A percentile compares a stretch with the other conserved stretches of the same genome.
These are phyloP conservation scores for Bufo bufo DNA, from an alignment of 2,113 vertebrate genomes.

Conservation along the genomic window DNA sequence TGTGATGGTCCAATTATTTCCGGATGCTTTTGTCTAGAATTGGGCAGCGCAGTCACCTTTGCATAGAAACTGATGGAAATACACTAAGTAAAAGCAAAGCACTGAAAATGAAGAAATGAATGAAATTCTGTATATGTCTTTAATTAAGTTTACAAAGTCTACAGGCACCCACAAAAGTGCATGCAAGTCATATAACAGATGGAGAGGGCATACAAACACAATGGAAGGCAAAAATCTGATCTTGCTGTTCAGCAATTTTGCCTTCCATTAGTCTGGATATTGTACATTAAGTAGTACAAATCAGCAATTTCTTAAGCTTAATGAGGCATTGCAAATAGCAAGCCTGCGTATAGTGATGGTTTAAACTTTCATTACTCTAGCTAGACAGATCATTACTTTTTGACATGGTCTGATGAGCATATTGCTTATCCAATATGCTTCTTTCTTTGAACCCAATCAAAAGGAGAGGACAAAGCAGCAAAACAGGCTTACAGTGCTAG, in stretches of 20 bases:
- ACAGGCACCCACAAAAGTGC: constrained; percentile 18
- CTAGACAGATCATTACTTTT: constrained; percentile 56
- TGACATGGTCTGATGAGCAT: constrained; percentile 50
- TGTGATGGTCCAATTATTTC: no score
- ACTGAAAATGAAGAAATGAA: not conserved
- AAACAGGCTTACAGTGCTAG: constrained; percentile 22
- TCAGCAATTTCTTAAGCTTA: constrained; percentile 52
- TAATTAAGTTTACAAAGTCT: constrained; percentile 31
- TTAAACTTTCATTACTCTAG: constrained; percentile 52
- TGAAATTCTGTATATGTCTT: not conserved
- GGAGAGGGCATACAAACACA: constrained; percentile 33
- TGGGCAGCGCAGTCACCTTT: no score
- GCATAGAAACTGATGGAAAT: no score
- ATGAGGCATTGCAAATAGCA: constrained; percentile 53
- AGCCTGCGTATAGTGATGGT: constrained; percentile 46
- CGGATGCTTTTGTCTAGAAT: no score
- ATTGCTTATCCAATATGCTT: constrained; percentile 55
- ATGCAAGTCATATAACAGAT: constrained; percentile 29
- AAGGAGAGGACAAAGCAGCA: constrained; percentile 35
- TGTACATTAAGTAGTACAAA: constrained; percentile 56
- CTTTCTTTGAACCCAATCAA: constrained; percentile 42
- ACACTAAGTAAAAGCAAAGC: not conserved
- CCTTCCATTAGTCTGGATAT: constrained; percentile 43
- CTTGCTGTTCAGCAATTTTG: constrained; percentile 51
- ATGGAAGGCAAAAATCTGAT: constrained; percentile 24